These are phyloP conservation scores for Vannuccia rotundouncinata DNA, from an alignment of 2,888 invertebrate species.

Conservation along the genomic window DNA sequence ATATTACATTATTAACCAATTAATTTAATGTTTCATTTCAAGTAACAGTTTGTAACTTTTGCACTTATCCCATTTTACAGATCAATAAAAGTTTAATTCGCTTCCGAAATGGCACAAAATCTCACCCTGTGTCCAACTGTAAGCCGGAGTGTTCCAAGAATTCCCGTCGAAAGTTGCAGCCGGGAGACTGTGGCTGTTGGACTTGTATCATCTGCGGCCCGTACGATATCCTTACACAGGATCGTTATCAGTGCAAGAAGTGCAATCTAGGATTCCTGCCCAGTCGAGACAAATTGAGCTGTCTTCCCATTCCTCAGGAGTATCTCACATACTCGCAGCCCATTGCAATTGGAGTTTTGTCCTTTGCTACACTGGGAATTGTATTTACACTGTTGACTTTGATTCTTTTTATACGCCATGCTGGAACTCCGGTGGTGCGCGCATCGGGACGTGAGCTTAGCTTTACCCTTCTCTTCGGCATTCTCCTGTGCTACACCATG, in stretches of 20 bases:
- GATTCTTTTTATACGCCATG: conserved; percentile 53
- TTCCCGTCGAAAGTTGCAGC: conserved; percentile 12
- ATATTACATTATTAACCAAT: too few relatives aligned
- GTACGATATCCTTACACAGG: conserved; percentile 62
- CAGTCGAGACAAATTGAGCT: conserved; percentile 64
- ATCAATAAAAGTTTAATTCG: background rate
- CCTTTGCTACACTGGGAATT: conserved; percentile 58
- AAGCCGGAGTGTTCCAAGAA: conserved; percentile 30
- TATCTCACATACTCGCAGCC: conserved; percentile 64
- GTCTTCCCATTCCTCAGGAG: conserved; percentile 59
- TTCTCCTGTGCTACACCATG: conserved; percentile 54
- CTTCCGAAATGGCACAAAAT: conserved; percentile 27
- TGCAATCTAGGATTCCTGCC: conserved; percentile 77
- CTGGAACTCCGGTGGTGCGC: conserved; percentile 57
- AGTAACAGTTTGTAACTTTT: too few relatives aligned
- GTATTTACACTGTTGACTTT: conserved; percentile 51
- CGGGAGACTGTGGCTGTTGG: conserved; percentile 46
- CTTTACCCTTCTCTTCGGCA: conserved; percentile 55
- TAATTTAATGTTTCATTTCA: too few relatives aligned
- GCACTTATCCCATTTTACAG: background rate
- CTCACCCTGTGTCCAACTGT: conserved; percentile 25
- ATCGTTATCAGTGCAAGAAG: conserved; percentile 74
- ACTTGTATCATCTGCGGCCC: conserved; percentile 67
- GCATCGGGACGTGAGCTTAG: conserved; percentile 58
- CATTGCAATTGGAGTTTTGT: conserved; percentile 88